Base-by-base conservation (phyloP, 2,888 invertebrate genomes). In the Syritta pipiens region DNA sequence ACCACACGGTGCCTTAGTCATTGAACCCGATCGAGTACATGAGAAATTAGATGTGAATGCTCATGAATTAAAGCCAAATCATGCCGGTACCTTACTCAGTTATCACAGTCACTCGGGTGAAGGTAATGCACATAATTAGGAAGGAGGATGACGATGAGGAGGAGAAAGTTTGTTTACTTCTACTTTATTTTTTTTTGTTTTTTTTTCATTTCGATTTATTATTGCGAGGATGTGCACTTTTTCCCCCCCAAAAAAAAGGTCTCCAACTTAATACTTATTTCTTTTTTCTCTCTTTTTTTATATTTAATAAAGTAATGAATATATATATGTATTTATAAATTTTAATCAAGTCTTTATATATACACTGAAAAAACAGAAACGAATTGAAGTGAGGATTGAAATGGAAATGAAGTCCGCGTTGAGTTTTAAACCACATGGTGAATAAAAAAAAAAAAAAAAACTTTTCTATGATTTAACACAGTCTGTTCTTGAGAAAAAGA, bases 41-140 rank as follows among this genome's bases (percentile, higher is more conserved):
- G 90, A 91, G 67, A 91, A 91, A 82, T 87, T 92, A n/a, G 91
- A 91, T 82, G 90, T 92, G 9, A 91, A 91, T 68, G 90, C 91
- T 0, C 91, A 92, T 81, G 90, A 91, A 68, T 86, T 92, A 40
- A 91, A 90, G 79, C 92, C 92, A 1, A 92, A 92, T 37, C 89
- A 91, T 40, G 91, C 91, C 63, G 92, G 92, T 0, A 90, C 91
- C 37, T 90, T 92, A 49, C 89, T 92, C 72, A 90, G 91, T 82
- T 92, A 92, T 82, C 88, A 86, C 63, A 86, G 85, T 81, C 86
- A 86, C 71, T 65, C 75, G 6, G 67, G 19, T 10, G 55, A 76
- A 26, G 59, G 22, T 28, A 76, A 65, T 72, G 32, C 72, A 32
- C 65, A 59, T n/a, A n/a, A n/a, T n/a, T n/a, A n/a, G n/a, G n/a